Evolutionary conservation across 2,888 invertebrate species (phyloP).

Genomic region (Drosophila setosimentum): DNA sequence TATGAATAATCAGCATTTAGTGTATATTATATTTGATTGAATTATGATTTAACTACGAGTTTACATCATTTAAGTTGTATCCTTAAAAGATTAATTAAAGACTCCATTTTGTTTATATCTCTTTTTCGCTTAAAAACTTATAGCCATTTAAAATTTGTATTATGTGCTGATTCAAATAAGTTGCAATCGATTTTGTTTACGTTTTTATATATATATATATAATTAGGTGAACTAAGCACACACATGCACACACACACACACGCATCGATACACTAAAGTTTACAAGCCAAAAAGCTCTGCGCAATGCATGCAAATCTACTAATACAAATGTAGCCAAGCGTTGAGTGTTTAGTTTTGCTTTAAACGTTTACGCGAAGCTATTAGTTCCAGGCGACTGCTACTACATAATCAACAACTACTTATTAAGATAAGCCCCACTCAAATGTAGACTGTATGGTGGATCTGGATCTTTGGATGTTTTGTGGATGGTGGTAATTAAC

Average conservation of each 20-base stretch:
- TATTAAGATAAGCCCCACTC: slow-evolving; percentile 6
- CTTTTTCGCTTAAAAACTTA: neutral
- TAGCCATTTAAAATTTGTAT: neutral
- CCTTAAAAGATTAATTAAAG: neutral
- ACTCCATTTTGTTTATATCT: neutral
- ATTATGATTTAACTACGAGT: neutral
- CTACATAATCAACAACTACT: slow-evolving; percentile 6
- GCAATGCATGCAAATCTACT: neutral
- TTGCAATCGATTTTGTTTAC: too few species aligned
- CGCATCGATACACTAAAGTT: neutral
- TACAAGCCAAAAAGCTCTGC: slow-evolving; percentile 1
- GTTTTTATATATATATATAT: neutral
- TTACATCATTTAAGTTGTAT: neutral
- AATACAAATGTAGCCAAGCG: slow-evolving; percentile 3
- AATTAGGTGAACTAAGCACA: neutral
- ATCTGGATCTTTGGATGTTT: slow-evolving; percentile 19
- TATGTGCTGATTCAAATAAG: neutral
- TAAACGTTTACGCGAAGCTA: neutral
- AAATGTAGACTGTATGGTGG: slow-evolving; percentile 11
- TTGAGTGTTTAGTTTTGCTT: neutral
- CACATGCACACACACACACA: neutral
- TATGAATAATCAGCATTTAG: neutral
- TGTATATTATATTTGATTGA: neutral
- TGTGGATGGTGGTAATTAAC: slow-evolving; percentile 39
- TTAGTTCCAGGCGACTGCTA: slow-evolving; percentile 31